Percentiles rank a stretch among this genome's conserved stretches.
Evolutionary conservation across 2,797 vertebrate species (phyloP).

Genomic region (Aselliscus stoliczkanus): DNA sequence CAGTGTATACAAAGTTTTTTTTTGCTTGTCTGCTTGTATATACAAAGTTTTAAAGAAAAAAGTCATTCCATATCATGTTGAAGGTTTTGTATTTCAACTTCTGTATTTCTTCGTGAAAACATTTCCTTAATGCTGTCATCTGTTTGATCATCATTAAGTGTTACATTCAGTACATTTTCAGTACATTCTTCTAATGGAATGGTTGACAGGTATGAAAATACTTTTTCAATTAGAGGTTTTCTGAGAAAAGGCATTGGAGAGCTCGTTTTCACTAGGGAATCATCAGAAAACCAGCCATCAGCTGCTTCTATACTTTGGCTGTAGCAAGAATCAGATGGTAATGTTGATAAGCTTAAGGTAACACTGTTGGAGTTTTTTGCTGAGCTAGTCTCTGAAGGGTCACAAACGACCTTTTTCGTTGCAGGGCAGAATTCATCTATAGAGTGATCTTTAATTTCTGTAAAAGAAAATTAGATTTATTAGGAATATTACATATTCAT

Average conservation of each 20-base stretch:
- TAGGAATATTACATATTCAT: constrained; percentile 18
- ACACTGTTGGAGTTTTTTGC: constrained; percentile 16
- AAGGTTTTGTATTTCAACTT: constrained; percentile 59
- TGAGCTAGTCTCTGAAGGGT: constrained; percentile 46
- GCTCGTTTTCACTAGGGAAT: not conserved
- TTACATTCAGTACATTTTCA: not conserved
- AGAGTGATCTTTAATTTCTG: constrained; percentile 50
- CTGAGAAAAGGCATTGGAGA: not conserved
- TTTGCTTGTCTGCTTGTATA: not conserved
- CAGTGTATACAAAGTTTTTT: constrained; percentile 15
- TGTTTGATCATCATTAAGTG: constrained; percentile 4
- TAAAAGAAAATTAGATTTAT: constrained; percentile 52
- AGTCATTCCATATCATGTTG: constrained; percentile 42
- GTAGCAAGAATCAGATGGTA: constrained; percentile 35
- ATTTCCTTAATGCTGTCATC: constrained; percentile 19
- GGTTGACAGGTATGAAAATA: constrained; percentile 46
- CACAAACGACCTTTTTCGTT: not conserved
- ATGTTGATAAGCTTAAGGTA: constrained; percentile 43
- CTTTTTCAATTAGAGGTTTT: constrained; percentile 56
- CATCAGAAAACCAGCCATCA: constrained; percentile 62
- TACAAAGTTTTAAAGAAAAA: constrained; percentile 39
- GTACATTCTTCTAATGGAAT: constrained; percentile 52
- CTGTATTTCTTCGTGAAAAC: constrained; percentile 34
- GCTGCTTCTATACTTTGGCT: constrained; percentile 55
- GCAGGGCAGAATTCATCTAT: constrained; percentile 35